phyloP scores from a whole-genome alignment of 1,140 invertebrate species.

The Alviniconcha marisindica region DNA sequence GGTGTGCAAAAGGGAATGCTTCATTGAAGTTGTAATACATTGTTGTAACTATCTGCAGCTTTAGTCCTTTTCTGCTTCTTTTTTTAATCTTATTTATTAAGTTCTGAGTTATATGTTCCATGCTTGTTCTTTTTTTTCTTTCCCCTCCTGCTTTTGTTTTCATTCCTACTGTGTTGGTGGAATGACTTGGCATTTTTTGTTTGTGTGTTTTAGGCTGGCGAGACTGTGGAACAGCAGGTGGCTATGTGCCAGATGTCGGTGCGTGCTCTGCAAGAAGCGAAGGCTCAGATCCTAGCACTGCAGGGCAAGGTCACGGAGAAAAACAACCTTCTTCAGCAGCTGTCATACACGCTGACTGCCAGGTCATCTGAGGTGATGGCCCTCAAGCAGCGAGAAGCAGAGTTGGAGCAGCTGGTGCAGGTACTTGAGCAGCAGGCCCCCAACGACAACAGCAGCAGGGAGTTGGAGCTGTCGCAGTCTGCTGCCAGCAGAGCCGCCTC shows the following conservation, averaged over 20 bases:
- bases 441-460: not conserved
- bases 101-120: too few relatives aligned
- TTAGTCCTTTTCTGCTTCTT: too few relatives aligned
- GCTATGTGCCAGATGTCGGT: constrained; percentile 52
- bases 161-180: too few relatives aligned
- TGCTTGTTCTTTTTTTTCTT: too few relatives aligned
- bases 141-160: too few relatives aligned
- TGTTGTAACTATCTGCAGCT: too few relatives aligned
- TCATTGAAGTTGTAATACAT: too few relatives aligned
- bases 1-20: too few relatives aligned
- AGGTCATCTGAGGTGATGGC: not conserved
- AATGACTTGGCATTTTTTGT: too few relatives aligned
- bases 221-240: constrained; percentile 57
- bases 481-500: constrained; percentile 6
- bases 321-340: constrained; percentile 54
- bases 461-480: constrained; percentile 2
- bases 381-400: constrained; percentile 17
- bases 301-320: constrained; percentile 57
- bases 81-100: too few relatives aligned
- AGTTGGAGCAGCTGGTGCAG: constrained; percentile 3
- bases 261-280: constrained; percentile 60
- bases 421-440: constrained; percentile 14
- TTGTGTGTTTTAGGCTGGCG: constrained; percentile 60
- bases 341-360: constrained; percentile 50
- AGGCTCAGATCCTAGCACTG: constrained; percentile 57